Evolutionary conservation across 1,140 invertebrate genomes (phyloP).

Genomic region (Triops longicaudatus): DNA sequence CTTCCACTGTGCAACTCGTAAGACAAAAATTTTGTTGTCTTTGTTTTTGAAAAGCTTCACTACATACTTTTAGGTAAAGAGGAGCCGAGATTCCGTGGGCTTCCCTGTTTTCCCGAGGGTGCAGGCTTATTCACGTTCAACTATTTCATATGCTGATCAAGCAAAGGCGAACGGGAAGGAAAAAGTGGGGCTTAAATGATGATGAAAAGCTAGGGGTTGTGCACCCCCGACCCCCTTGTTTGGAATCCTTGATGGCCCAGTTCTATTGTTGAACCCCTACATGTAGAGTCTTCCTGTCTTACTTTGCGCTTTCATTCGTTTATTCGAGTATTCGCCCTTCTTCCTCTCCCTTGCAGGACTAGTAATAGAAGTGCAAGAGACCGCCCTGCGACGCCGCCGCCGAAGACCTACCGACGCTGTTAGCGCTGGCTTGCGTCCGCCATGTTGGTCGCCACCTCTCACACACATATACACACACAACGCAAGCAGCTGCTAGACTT

Average conservation of each 20-base stretch:
- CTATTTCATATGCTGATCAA: neutral
- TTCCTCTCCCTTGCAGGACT: neutral
- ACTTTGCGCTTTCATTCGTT: neutral
- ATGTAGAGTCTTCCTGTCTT: neutral
- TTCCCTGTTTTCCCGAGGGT: neutral
- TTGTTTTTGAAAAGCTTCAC: constrained; percentile 6
- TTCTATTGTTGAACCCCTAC: constrained; percentile 6
- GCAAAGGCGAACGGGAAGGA: neutral
- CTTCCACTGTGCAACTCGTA: neutral
- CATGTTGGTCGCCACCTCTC: constrained; percentile 13
- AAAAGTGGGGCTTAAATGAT: neutral
- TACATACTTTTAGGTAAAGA: neutral
- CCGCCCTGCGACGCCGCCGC: constrained; percentile 3
- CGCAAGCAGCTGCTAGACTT: neutral
- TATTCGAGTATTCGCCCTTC: neutral
- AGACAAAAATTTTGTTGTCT: neutral
- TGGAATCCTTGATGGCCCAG: constrained; percentile 5
- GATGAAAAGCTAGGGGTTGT: neutral
- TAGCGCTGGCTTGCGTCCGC: constrained; percentile 9
- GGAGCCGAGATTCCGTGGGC: neutral
- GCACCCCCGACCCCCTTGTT: neutral
- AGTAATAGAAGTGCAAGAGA: neutral
- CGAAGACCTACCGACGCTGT: constrained; percentile 10
- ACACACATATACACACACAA: neutral
- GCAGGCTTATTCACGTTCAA: neutral